Conservation (phyloP, 2,797 vertebrate species). For the Pipistrellus pygmaeus region DNA sequence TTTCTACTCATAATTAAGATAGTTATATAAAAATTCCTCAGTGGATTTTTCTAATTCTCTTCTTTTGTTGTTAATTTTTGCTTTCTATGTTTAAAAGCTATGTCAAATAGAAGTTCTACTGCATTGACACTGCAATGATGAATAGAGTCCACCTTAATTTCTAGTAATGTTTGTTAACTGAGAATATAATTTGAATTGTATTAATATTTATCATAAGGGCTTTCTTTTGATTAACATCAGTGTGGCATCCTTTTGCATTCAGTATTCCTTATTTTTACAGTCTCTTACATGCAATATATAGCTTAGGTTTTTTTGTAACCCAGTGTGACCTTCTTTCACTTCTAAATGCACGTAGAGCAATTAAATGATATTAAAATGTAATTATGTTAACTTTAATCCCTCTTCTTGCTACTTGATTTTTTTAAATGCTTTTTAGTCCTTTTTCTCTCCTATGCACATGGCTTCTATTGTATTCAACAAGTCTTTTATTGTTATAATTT, state of each 20-base stretch:
- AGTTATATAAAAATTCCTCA: not conserved
- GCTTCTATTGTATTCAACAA: not conserved
- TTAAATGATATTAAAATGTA: not conserved
- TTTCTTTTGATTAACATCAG: not conserved
- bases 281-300: not conserved
- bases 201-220: not conserved
- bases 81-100: not conserved
- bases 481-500: not conserved
- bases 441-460: not conserved
- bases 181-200: not conserved
- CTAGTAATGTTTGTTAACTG: not conserved
- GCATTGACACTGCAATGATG: not conserved
- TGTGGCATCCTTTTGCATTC: not conserved
- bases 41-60: not conserved
- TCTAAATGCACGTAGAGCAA: not conserved
- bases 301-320: not conserved
- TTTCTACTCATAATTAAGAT: not conserved
- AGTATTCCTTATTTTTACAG: not conserved
- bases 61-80: not conserved
- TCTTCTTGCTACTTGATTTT: not conserved
- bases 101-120: not conserved
- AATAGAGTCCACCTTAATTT: not conserved
- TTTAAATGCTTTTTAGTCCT: not conserved
- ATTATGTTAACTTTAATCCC: not conserved
- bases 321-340: not conserved